phyloP scores from a whole-genome alignment of 2,113 vertebrate species.

The Barnardius zonarius region DNA sequence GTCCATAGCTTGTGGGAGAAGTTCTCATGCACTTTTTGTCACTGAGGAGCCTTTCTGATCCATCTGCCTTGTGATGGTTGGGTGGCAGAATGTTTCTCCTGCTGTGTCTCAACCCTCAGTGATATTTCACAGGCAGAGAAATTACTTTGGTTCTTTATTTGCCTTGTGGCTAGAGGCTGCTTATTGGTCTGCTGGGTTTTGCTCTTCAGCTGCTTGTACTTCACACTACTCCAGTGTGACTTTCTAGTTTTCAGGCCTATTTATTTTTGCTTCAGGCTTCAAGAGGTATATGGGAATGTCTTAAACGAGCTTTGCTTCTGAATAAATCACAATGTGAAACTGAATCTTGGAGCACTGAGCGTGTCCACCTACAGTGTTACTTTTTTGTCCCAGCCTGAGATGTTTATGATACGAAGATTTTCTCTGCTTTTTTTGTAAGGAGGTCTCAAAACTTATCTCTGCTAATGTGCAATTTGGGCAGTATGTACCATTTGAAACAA shows the following conservation, averaged over 20 bases:
- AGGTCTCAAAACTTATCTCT: neutral
- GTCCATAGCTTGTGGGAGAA: neutral
- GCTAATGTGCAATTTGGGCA: neutral
- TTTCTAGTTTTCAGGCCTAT: neutral
- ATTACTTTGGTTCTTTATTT: neutral
- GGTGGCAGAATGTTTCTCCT: neutral
- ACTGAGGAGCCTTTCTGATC: neutral
- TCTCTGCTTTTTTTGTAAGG: neutral
- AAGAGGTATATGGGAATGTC: neutral
- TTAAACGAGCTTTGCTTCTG: neutral
- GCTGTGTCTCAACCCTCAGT: neutral
- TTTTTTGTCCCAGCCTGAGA: neutral
- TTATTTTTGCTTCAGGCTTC: conserved; percentile 30
- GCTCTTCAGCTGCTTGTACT: neutral
- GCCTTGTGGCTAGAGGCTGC: neutral
- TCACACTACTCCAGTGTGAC: neutral
- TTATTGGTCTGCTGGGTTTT: neutral
- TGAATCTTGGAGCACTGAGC: neutral
- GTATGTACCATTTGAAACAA: neutral
- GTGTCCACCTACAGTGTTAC: neutral
- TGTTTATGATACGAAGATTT: neutral
- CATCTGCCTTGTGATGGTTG: neutral
- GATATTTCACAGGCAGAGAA: neutral
- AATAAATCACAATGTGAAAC: neutral
- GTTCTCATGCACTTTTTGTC: neutral